Base-by-base conservation (phyloP, 2,797 vertebrate species). In the Diglossa cyanea region DNA sequence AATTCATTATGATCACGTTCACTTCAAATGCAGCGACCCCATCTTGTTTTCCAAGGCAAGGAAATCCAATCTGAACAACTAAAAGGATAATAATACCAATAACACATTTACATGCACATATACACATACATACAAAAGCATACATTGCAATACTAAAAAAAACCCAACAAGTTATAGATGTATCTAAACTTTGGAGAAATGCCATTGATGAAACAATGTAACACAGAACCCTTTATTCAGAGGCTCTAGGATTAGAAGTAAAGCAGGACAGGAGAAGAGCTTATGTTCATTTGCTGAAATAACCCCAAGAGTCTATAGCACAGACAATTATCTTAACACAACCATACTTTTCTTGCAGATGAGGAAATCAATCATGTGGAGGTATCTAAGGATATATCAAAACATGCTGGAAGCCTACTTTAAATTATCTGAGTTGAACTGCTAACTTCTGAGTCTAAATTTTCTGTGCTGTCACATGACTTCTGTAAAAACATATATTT, bases 21-120 rank as follows among this genome's bases (percentile, higher is more conserved):
- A 98, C 98, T 94, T 99, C 98, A 95, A 99, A 99, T 10, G 99
- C 98, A 55, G 98, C 98, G 0, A 99, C 98, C 1, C 99, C 99
- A 13, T 99, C 98, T 97, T 99, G 98, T 90, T 98, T 98, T 30
- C 98, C 98, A 82, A 98, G 98, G 87, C 99, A 99, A 3, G 99
- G 99, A 95, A 99, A 99, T 83, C 98, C 98, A 95, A 99, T 95
- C 97, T 98, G 98, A 66, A 99, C 98, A 51, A 99, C 99, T 99
- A 84, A 87, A 94, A 91, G 72, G 28, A 86, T 63, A 96, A 92
- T 11, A 84, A 74, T 23, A 93, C 60, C 40, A 92, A 60, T 30
- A 94, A 62, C 35, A 51, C 26, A 39, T 61, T 75, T 50, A 61
- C 37, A 33, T 14, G 24, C 13, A 53, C 31, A 73, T 10, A 40